Evolutionary conservation across 2,113 vertebrate genomes (phyloP), one percentile per base, ranked within the genome.

Genomic region (Lophochroa leadbeateri): DNA sequence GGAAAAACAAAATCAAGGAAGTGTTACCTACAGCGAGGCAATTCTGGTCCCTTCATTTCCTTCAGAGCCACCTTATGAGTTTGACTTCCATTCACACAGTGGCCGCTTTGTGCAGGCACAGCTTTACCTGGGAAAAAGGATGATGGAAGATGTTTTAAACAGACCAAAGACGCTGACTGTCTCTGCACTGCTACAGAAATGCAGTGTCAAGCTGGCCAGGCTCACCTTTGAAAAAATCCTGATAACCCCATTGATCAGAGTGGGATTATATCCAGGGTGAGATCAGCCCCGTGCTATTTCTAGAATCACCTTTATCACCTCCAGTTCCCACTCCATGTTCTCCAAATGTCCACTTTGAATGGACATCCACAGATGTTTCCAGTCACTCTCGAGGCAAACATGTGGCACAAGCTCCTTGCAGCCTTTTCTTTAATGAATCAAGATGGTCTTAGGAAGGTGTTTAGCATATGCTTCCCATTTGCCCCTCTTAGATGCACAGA

Each of bases 331-430:
- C 18, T 15, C 55, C 6, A 12, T 52, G 77, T 35, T 92, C 84
- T 82, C 93, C 89, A 94, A 87, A 93, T 61, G 57, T 69, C 86
- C 72, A 24, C 33, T 68, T 71, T 87, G 86, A 92, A 49, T 35
- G 57, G 57, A 58, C 57, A 58, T 35, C 17, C 41, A 64, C 77
- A 87, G 43, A 29, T 92, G 77, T 94, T 95, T 96, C 81, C 78
- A 82, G 67, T 52, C 39, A 4, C 61, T 94, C 75, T 69, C 33
- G 57, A 87, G 43, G 57, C 47, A 75, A 81, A 91, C 80, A 93
- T 55, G 71, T 95, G 92, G 83, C 74, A 55, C 21, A 61, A 76
- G 28, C 33, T 79, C 53, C 55, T 95, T 81, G 41, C 71, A 81
- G 53, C 37, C 86, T 90, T 93, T 88, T 25, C 25, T 80, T 82